Evolutionary conservation across 1,140 invertebrate genomes (phyloP), one percentile per base, ranked within the genome.

Genomic region (Contarinia nasturtii): DNA sequence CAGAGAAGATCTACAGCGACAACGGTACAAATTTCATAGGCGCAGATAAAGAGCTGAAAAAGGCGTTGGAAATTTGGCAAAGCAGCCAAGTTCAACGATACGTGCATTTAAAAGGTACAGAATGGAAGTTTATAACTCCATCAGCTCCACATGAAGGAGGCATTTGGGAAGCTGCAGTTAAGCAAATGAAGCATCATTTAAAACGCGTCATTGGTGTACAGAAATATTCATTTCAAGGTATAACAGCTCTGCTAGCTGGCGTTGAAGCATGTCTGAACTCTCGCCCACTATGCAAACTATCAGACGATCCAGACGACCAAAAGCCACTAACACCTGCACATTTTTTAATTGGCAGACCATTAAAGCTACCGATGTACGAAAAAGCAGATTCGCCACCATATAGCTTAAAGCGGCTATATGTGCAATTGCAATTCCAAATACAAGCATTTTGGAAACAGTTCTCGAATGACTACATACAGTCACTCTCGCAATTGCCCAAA

Each of bases 21-120:
- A 57, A 59, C 47, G 64, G 55, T 0, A 61, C 57, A 0, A 65
- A 59, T 45, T 65, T 66, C 46, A 44, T 57, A 12, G 56, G 58
- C 4, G 57, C 57, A n/a, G 50, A 56, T 43, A 47, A 48, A 1
- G 48, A 59, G 43, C 48, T 61, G 12, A 27, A 45, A 14, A 38
- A 19, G 8, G 15, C 27, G 11, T 33, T n/a, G 1, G 11, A n/a
- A 18, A 18, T 20, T 2, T 12, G 11, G 18, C 4, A 43, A 20
- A 7, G 7, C 12, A 12, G 12, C 14, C 3, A 15, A 18, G 12
- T 40, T 7, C 17, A 43, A 20, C n/a, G 18, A 3, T 7, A 2
- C 5, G 18, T 19, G 18, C 10, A 12, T 7, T 4, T 7, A 27
- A 5, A 10, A 7, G 54, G 55, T 51, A 53, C 33, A 51, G 10